Base-by-base conservation (phyloP, 2,888 invertebrate genomes). In the Leptinotarsa tumamoca region DNA sequence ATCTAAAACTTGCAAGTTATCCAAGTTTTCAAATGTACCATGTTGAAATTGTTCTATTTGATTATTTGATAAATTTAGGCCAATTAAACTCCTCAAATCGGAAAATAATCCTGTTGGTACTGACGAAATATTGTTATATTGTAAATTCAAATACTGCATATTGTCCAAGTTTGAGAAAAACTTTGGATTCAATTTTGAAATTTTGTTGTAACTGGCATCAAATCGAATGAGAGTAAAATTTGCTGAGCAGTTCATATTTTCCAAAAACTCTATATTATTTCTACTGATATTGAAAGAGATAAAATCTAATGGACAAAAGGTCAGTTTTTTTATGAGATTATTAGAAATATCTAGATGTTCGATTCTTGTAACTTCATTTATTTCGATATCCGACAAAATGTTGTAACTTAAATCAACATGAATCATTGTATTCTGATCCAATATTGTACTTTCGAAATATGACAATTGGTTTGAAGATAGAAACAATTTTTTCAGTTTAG, bases 31-130 rank as follows among this genome's bases (percentile, higher is more conserved):
- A 18, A 76, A 73, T 61, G 66, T 33, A 4, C 76, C 76, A 51
- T 73, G 58, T 21, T 73, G 54, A 68, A 76, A 72, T 7, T 67
- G 51, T 51, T 58, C 17, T 17, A 76, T 7, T 4, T 68, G 54
- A 51, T 76, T 76, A 23, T 67, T n/a, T 4, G 76, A 73, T 27
- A 76, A 15, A 73, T 73, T 70, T 21, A 76, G 50, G 23, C n/a
- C 51, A 33, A 4, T 33, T 70, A 76, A 43, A 15, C 33, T 14
- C n/a, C 4, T 50, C 63, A 76, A 67, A 21, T 70, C 58, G 17
- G 43, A 56, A 52, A 76, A 76, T 27, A 67, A 58, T 15, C 70
- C 49, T 52, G 23, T 73, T 23, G 76, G 73, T 50, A 76, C 52
- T 7, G 21, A 58, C 0, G 69, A 63, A 50, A 76, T 56, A 67